These are phyloP conservation scores for Holothuria glaberrima DNA, from an alignment of 35 echinoderm and acorn worm genomes.

Conservation along the genomic window DNA sequence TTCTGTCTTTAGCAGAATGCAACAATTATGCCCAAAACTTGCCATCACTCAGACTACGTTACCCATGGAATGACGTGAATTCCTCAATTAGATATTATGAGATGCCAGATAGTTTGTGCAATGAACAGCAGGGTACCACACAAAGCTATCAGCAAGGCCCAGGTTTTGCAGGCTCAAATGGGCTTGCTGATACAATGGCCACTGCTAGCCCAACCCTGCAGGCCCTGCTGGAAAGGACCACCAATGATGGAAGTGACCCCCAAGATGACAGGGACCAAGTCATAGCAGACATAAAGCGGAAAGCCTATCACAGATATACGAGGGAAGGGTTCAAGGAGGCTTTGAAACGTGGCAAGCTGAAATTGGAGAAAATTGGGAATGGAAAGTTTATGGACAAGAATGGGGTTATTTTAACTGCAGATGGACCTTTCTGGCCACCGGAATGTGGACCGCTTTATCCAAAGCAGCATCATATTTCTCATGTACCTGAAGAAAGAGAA, in stretches of 20 bases:
- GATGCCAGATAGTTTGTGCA: conserved; percentile 12
- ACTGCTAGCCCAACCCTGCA: conserved; percentile 21
- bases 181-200: background rate
- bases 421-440: conserved; percentile 98
- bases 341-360: conserved; percentile 72
- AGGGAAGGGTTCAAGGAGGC: conserved; percentile 80
- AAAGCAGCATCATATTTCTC: conserved; percentile 82
- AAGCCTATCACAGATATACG: conserved; percentile 82
- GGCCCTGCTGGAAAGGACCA: conserved; percentile 23
- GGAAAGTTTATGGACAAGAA: conserved; percentile 88
- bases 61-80: conserved; percentile 69
- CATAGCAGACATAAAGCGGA: conserved; percentile 68
- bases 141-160: background rate
- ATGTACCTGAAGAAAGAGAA: conserved; percentile 66
- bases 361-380: conserved; percentile 81
- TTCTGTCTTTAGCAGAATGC: conserved; percentile 67
- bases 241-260: background rate
- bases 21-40: conserved; percentile 81
- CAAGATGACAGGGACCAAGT: conserved; percentile 45
- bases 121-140: background rate
- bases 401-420: conserved; percentile 81
- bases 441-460: conserved; percentile 91
- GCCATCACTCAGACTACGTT: conserved; percentile 66
- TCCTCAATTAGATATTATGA: conserved; percentile 54
- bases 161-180: background rate